Base-by-base conservation (phyloP, 2,797 vertebrate species). In the Cetoscarus ocellatus region DNA sequence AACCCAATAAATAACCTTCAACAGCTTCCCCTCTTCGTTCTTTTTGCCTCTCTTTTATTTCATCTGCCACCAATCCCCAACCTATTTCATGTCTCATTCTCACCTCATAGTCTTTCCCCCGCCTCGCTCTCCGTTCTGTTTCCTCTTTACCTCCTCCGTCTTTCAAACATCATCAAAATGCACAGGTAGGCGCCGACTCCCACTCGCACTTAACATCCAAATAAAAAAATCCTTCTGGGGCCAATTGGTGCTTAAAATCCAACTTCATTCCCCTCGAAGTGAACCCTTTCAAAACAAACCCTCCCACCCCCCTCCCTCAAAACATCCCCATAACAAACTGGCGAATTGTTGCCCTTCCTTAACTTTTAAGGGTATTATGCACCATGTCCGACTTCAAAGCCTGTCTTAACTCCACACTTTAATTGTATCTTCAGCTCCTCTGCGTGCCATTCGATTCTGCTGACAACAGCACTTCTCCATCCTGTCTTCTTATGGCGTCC, bases 301-400 rank as follows among this genome's bases (percentile, higher is more conserved):
- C 86, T 85, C 53, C 85, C 85, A 58, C 52, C 61, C 51, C 34
- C 75, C 67, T 70, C 68, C 71, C 82, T 83, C 73, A 73, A 90
- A 93, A 92, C 83, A 89, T 83, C 86, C 80, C 88, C 84, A 82
- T 93, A 93, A 94, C 88, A 78, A 80, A 78, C 73, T 44, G 79
- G 45, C 35, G 8, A 92, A 89, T 80, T 82, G 89, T 90, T 81
- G 84, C 35, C 51, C 91, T 90, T 91, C 83, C 84, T 90, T 86
- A 84, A 91, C 90, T 89, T 70, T 87, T 86, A 84, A 93, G 90
- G 81, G 87, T 91, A 87, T 89, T 94, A 88, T 77, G 85, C 84
- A 90, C 91, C 90, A 68, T 78, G 95, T 93, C 84, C 67, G 73
- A 94, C 96, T 95, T 95, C 96, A 96, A 96, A 97, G 95, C 90